A percentile compares a stretch with the other conserved stretches of the same genome.
These are phyloP conservation scores for Brachionus angularis DNA, from an alignment of 1,140 invertebrate genomes.

Conservation along the genomic window DNA sequence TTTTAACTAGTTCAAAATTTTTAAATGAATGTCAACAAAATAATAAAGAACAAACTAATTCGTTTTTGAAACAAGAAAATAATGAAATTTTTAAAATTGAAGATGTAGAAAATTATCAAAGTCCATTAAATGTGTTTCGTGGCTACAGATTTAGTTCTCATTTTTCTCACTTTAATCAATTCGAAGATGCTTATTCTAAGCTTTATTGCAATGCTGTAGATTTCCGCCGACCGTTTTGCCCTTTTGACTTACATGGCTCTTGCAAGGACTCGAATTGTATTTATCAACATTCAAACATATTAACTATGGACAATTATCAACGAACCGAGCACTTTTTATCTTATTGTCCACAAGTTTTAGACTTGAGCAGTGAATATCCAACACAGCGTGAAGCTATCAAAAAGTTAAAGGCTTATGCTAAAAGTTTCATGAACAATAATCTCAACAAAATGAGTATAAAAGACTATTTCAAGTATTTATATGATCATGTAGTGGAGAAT, in stretches of 20 bases:
- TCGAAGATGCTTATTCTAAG: constrained; percentile 40
- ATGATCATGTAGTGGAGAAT: constrained; percentile 36
- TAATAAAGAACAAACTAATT: neutral
- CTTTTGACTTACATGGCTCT: constrained; percentile 42
- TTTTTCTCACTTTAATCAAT: neutral
- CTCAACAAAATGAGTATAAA: constrained; percentile 38
- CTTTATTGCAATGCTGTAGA: constrained; percentile 20
- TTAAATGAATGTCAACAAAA: constrained; percentile 13
- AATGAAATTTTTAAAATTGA: neutral
- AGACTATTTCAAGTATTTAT: constrained; percentile 41
- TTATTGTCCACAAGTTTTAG: constrained; percentile 21
- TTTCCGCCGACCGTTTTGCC: constrained; percentile 33
- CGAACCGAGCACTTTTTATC: constrained; percentile 41
- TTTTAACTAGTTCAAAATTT: constrained; percentile 20
- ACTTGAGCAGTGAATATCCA: constrained; percentile 10
- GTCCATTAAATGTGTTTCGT: constrained; percentile 25
- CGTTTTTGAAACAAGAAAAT: neutral
- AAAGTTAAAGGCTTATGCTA: constrained; percentile 23
- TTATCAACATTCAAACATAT: constrained; percentile 30
- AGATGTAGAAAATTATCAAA: constrained; percentile 16
- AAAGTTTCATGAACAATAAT: constrained; percentile 39
- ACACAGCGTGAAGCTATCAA: constrained; percentile 13
- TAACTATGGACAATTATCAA: constrained; percentile 43
- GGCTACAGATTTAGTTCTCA: constrained; percentile 39
- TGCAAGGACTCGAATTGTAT: constrained; percentile 41